phyloP scores from a whole-genome alignment of 2,113 vertebrate species.

The Vimba vimba region DNA sequence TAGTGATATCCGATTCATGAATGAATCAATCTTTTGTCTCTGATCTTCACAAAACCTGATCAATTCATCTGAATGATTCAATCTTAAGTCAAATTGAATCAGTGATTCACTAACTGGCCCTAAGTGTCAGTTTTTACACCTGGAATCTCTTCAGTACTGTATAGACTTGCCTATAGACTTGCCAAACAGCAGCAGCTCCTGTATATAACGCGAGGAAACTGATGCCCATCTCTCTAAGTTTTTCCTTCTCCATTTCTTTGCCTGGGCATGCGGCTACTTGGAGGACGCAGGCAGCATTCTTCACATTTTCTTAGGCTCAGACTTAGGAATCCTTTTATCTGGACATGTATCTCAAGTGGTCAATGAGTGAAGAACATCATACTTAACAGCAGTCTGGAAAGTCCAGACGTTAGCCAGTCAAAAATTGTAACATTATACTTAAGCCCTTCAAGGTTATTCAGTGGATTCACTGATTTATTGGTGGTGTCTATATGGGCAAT shows the following conservation, averaged over 20 bases:
- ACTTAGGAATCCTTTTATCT: conserved; percentile 37
- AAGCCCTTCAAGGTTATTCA: neutral
- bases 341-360: conserved; percentile 43
- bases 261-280: conserved; percentile 36
- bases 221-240: conserved; percentile 1
- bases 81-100: neutral
- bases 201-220: neutral
- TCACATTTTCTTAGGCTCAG: conserved; percentile 22
- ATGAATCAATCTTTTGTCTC: neutral
- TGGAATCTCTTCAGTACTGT: neutral
- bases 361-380: conserved; percentile 20
- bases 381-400: neutral
- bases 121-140: conserved; percentile 9
- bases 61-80: neutral
- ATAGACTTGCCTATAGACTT: neutral
- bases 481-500: neutral
- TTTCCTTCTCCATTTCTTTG: neutral
- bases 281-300: conserved; percentile 41
- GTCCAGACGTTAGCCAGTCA: neutral
- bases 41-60: neutral
- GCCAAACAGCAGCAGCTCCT: neutral
- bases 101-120: neutral
- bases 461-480: neutral
- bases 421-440: conserved; percentile 1
- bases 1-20: neutral